A percentile compares a stretch with the other conserved stretches of the same genome.
These are phyloP conservation scores for Sphaeramia orbicularis DNA, from an alignment of 2,797 vertebrate species.

Conservation along the genomic window DNA sequence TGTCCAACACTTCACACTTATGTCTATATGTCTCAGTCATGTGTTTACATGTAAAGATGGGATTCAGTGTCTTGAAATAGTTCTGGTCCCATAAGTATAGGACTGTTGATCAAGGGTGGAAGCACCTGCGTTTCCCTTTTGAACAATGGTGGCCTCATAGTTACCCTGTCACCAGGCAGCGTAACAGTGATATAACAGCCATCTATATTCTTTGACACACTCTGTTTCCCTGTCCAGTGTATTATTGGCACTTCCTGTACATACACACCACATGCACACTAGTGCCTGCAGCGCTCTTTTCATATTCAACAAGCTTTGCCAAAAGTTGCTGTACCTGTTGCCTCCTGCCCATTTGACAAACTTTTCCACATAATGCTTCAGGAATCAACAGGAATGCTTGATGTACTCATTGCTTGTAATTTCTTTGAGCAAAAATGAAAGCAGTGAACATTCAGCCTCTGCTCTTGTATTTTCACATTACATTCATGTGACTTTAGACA, in stretches of 20 bases:
- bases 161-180: constrained; percentile 40
- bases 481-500: constrained; percentile 62
- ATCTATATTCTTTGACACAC: constrained; percentile 59
- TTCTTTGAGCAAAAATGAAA: neutral
- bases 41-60: neutral
- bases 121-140: constrained; percentile 73
- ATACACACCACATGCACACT: neutral
- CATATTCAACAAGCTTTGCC: neutral
- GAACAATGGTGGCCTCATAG: constrained; percentile 68
- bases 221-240: constrained; percentile 29
- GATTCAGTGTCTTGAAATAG: constrained; percentile 16
- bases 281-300: neutral
- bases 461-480: constrained; percentile 13
- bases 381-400: constrained; percentile 26
- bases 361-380: neutral
- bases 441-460: constrained; percentile 1
- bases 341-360: constrained; percentile 45
- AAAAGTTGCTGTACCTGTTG: constrained; percentile 37
- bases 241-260: constrained; percentile 63
- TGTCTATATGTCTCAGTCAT: neutral
- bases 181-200: constrained; percentile 35
- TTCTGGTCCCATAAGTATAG: constrained; percentile 4
- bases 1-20: neutral
- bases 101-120: constrained; percentile 46
- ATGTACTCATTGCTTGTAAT: constrained; percentile 4